Evolutionary conservation across 2,888 invertebrate species (phyloP).

Genomic region (Cryptus viduatorius): DNA sequence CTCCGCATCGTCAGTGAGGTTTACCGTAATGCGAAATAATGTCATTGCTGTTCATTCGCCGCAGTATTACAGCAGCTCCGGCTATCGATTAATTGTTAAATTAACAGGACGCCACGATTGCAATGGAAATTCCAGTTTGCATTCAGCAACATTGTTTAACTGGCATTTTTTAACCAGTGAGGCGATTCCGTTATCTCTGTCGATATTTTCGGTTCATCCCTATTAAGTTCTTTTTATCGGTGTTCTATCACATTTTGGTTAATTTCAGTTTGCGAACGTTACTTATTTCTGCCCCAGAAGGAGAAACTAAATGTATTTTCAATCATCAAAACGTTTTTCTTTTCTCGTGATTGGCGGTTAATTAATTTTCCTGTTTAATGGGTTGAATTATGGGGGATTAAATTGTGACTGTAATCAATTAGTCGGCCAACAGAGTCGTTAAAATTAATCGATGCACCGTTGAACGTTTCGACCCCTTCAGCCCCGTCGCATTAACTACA

Average conservation of each 20-base stretch:
- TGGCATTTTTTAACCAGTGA: no score
- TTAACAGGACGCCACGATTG: slow-evolving; percentile 24
- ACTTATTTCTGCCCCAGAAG: no score
- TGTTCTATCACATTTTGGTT: no score
- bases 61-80: not conserved
- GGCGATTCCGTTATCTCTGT: slow-evolving; percentile 8
- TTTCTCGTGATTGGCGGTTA: not conserved
- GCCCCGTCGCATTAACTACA: not conserved
- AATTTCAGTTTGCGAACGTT: no score
- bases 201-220: not conserved
- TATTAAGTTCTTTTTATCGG: not conserved
- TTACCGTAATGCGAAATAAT: not conserved
- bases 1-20: not conserved
- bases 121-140: slow-evolving; percentile 19
- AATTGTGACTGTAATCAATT: not conserved
- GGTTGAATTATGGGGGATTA: not conserved
- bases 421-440: not conserved
- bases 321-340: not conserved
- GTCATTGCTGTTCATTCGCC: not conserved
- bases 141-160: slow-evolving; percentile 14
- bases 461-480: not conserved
- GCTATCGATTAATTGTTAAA: not conserved
- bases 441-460: not conserved
- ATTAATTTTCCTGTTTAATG: not conserved
- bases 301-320: not conserved